phyloP scores from a whole-genome alignment of 1,140 invertebrate genomes.

The Cyclina sinensis region DNA sequence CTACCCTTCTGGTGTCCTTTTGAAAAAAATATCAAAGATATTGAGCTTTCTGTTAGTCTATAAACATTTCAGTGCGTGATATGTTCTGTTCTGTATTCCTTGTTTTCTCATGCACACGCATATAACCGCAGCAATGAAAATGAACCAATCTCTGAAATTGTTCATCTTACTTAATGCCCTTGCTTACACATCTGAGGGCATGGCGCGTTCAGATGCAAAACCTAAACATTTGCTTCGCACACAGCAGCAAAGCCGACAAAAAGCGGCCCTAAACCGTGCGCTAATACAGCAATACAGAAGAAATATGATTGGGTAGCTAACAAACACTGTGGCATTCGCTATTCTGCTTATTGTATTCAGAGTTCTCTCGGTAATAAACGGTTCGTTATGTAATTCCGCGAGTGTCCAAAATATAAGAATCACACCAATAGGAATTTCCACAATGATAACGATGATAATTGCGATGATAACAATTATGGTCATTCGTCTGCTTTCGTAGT shows the following conservation, averaged over 20 bases:
- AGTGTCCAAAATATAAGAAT: slow-evolving; percentile 62
- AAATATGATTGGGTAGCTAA: slow-evolving; percentile 62
- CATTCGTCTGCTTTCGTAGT: slow-evolving; percentile 53
- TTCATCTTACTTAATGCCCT: too few relatives aligned
- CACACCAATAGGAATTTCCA: slow-evolving; percentile 52
- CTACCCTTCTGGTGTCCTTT: too few relatives aligned
- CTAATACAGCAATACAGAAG: slow-evolving; percentile 55
- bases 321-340: slow-evolving; percentile 39
- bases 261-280: slow-evolving; percentile 24
- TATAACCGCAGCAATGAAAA: too few relatives aligned
- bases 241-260: slow-evolving; percentile 25
- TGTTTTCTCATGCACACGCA: too few relatives aligned
- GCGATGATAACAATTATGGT: slow-evolving; percentile 49
- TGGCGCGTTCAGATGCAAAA: not conserved
- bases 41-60: too few relatives aligned
- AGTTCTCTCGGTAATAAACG: slow-evolving; percentile 44
- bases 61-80: too few relatives aligned
- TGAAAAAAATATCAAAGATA: too few relatives aligned
- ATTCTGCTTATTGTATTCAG: not conserved
- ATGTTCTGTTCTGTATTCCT: too few relatives aligned
- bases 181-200: not conserved
- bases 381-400: slow-evolving; percentile 39
- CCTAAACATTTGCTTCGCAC: not conserved
- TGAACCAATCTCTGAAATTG: too few relatives aligned
- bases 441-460: slow-evolving; percentile 49